A percentile compares a stretch with the other conserved stretches of the same genome.
Conservation (phyloP, 2,113 vertebrate genomes). For the zebrafish (Danio rerio) region GRCz12tu NC_133176.1:41110501-41111000, state of each 20-base stretch:
- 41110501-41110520: slow-evolving; percentile 27
- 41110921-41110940: slow-evolving; percentile 24
- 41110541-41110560: slow-evolving; percentile 36
- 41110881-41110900: not conserved
- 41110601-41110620: slow-evolving; percentile 8
- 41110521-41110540: slow-evolving; percentile 39
- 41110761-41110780: not conserved
- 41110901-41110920: not conserved
- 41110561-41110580: slow-evolving; percentile 32
- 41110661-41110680: slow-evolving; percentile 31
- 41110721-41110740: slow-evolving; percentile 38
- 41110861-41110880: slow-evolving; percentile 22
- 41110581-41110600: slow-evolving; percentile 29
- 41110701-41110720: slow-evolving; percentile 46
- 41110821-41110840: not conserved
- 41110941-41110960: not conserved
- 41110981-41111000: not conserved
- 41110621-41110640: slow-evolving; percentile 6
- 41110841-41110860: slow-evolving; percentile 13
- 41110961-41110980: not conserved
- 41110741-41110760: slow-evolving; percentile 35
- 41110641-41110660: not conserved
- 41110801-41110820: slow-evolving; percentile 39
- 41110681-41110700: slow-evolving; percentile 16
- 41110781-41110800: not conserved